Base-by-base conservation (phyloP, 2,888 invertebrate species). In the Megamerina dolium region DNA sequence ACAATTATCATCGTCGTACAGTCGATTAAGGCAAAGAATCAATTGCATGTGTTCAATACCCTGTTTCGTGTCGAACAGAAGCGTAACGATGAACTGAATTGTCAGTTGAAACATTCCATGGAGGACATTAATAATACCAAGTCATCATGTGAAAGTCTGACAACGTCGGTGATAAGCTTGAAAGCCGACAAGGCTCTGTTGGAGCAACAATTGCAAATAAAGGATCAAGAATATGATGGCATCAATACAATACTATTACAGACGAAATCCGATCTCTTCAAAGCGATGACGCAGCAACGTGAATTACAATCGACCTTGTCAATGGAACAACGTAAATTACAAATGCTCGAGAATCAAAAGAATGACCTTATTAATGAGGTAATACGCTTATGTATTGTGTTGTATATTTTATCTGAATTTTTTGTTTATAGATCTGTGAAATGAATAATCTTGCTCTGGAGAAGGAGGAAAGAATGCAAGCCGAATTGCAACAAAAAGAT, bases 1-100 rank as follows among this genome's bases (percentile, higher is more conserved):
- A 9, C 20, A 30, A 30, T 38, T 4, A 10, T 19, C n/a, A 30
- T 13, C 21, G 30, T 20, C 23, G 51, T 14, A 10, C 21, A 69
- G 69, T 50, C 49, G 1, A 56, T 61, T 9, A 53, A 60, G 16
- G 36, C 49, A 0, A 57, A 61, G 35, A 65, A 59, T 31, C 59
- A 68, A 43, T 43, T 68, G 13, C 61, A 62, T 20, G 63, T 68
- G 0, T 56, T 57, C 3, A 55, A 58, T n/a, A 59, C 63, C 1
- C 34, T 67, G 10, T 56, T 62, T 40, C 60, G 61, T 12, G 57
- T 64, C 17, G 67, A 69, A 39, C 59, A 66, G 39, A 63, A 58
- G 18, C 63, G 61, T 13, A 68, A 63, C 26, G 57, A 56, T 12
- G 64, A 67, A 6, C 49, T 70, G 1, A 59, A 55, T 13, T 12